Percentiles rank a stretch among this genome's conserved stretches.
These are phyloP conservation scores for Tapirus terrestris DNA, from an alignment of 2,113 vertebrate species.

Conservation along the genomic window DNA sequence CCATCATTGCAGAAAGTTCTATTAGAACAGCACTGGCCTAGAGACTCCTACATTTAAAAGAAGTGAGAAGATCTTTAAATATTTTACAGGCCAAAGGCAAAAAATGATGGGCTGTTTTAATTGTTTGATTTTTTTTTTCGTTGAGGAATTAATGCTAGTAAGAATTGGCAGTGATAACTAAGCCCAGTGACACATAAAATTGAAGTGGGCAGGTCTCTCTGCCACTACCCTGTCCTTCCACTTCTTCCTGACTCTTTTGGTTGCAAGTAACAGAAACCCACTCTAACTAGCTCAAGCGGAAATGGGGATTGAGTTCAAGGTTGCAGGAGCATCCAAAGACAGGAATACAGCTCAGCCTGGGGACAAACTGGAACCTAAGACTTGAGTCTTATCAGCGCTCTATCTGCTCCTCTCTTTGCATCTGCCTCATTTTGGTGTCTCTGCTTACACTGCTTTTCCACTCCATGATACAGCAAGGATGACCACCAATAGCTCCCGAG, in stretches of 20 bases:
- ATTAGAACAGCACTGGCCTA: background rate
- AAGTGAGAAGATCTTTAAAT: background rate
- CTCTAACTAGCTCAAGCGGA: background rate
- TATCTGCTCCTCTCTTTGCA: background rate
- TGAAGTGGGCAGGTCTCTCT: background rate
- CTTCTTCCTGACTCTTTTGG: background rate
- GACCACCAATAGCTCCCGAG: background rate
- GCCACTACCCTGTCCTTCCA: background rate
- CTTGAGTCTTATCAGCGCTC: background rate
- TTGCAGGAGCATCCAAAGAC: background rate
- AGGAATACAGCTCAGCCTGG: background rate
- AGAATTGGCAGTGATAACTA: background rate
- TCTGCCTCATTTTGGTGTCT: slow-evolving; percentile 5
- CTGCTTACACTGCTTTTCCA: background rate
- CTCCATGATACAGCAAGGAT: background rate
- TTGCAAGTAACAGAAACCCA: background rate
- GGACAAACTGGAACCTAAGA: background rate
- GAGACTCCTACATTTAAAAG: background rate
- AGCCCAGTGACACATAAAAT: background rate
- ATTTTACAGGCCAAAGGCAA: background rate
- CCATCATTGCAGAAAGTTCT: background rate
- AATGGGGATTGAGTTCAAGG: background rate
- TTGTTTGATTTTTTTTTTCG: background rate
- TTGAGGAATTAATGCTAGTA: background rate
- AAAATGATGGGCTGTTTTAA: background rate